Conservation (phyloP, 53 echinoderm and acorn worm species). For the Pentamera pediparva region DNA sequence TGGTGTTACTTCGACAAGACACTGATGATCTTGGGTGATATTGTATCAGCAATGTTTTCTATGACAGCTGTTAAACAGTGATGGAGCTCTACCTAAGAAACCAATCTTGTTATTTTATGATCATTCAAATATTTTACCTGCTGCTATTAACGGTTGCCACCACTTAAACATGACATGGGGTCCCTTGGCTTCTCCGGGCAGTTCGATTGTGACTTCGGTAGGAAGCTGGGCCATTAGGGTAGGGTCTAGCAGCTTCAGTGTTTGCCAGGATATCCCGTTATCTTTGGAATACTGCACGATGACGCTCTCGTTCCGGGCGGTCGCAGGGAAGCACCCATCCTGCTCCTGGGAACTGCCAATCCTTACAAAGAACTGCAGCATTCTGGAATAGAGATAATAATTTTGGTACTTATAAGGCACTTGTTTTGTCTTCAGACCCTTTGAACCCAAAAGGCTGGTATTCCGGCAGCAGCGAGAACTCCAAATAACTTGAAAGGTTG, state of each 20-base stretch:
- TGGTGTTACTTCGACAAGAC: background rate
- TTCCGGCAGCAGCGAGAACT: too few species aligned
- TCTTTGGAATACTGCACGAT: constrained; percentile 84
- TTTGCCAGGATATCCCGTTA: constrained; percentile 77
- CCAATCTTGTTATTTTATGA: too few species aligned
- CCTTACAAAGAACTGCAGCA: constrained; percentile 82
- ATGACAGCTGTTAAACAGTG: too few species aligned
- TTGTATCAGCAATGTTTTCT: too few species aligned
- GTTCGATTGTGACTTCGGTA: constrained; percentile 63
- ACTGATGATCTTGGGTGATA: too few species aligned
- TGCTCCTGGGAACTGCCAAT: constrained; percentile 59
- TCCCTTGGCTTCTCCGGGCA: constrained; percentile 69
- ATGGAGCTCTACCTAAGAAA: too few species aligned
- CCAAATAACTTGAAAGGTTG: too few species aligned
- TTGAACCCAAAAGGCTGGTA: too few species aligned
- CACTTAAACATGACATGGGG: constrained; percentile 74
- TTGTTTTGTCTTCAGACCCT: too few species aligned
- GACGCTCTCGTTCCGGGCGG: constrained; percentile 61
- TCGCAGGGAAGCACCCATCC: constrained; percentile 51
- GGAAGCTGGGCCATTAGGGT: constrained; percentile 49
- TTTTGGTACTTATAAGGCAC: too few species aligned
- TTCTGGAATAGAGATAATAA: constrained; percentile 39
- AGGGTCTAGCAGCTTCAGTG: constrained; percentile 71
- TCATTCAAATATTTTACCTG: constrained; percentile 42
- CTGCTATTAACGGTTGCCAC: constrained; percentile 75